Percentiles rank a stretch among this genome's conserved stretches.
These are phyloP conservation scores for Diacarnus erythraeanus DNA, from an alignment of 37 sponge, comb jelly and placozoan species.

Conservation along the genomic window DNA sequence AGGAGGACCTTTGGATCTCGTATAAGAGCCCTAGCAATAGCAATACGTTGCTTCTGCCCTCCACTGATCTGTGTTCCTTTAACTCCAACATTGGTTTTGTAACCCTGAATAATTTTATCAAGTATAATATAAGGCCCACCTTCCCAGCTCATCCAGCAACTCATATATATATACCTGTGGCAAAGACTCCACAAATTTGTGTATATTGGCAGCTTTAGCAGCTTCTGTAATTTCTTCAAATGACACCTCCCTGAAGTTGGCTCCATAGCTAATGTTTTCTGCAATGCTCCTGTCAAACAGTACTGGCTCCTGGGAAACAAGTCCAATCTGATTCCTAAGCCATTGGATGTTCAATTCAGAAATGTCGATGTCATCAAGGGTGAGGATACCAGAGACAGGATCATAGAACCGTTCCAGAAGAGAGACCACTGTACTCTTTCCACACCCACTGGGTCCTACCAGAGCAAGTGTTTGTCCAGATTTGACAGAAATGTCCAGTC, in stretches of 20 bases:
- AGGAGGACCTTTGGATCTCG: too few species aligned
- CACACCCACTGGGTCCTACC: too few species aligned
- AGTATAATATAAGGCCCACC: too few species aligned
- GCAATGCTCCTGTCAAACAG: constrained; percentile 83
- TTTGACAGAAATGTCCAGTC: constrained; percentile 53
- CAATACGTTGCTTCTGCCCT: too few species aligned
- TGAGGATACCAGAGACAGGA: constrained; percentile 41
- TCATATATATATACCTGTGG: too few species aligned
- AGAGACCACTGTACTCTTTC: constrained; percentile 92
- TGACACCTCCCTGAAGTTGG: constrained; percentile 74
- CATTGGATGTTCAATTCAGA: constrained; percentile 74
- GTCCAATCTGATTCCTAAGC: too few species aligned
- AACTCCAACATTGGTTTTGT: too few species aligned
- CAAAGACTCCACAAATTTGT: too few species aligned
- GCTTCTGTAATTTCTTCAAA: constrained; percentile 81
- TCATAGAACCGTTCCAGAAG: constrained; percentile 95
- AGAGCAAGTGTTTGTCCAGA: constrained; percentile 92
- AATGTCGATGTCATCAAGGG: constrained; percentile 60
- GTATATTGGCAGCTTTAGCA: constrained; percentile 92
- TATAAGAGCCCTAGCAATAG: too few species aligned
- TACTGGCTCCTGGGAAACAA: constrained; percentile 90
- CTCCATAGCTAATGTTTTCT: constrained; percentile 94
- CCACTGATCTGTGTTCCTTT: too few species aligned
- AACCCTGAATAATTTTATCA: too few species aligned
- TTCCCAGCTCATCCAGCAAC: too few species aligned